Evolutionary conservation across 2,797 vertebrate species (phyloP).

Genomic region (Pangasius sanitwongsei): DNA sequence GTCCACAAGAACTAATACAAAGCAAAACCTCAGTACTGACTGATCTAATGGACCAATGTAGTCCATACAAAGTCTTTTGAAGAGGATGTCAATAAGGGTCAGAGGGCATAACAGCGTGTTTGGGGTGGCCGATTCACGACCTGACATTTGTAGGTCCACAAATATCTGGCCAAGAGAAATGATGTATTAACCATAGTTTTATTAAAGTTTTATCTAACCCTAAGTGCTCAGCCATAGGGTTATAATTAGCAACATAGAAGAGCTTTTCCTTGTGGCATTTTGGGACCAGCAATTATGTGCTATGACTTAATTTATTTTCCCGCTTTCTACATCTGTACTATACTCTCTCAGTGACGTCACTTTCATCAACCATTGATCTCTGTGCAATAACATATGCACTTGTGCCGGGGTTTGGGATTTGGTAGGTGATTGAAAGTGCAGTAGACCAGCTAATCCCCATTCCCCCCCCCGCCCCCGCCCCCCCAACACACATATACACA

Average conservation of each 20-base stretch:
- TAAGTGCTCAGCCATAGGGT: neutral
- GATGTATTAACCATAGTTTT: neutral
- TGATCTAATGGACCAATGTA: neutral
- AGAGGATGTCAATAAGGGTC: neutral
- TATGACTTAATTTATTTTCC: neutral
- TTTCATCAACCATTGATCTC: neutral
- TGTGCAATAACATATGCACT: neutral
- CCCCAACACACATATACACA: neutral
- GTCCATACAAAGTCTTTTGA: neutral
- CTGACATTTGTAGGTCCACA: neutral
- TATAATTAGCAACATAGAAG: neutral
- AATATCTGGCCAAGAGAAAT: neutral
- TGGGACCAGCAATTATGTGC: neutral
- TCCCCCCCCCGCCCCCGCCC: too few species aligned
- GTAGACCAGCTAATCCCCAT: too few species aligned
- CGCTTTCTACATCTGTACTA: neutral
- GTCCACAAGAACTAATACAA: neutral
- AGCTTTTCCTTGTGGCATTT: neutral
- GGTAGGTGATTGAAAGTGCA: neutral
- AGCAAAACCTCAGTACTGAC: neutral
- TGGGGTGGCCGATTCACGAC: neutral
- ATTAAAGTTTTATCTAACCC: neutral
- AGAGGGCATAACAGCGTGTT: neutral
- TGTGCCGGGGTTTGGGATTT: neutral
- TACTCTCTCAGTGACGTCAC: neutral